phyloP scores from a whole-genome alignment of 2,888 invertebrate species.

The Spialia ferax region DNA sequence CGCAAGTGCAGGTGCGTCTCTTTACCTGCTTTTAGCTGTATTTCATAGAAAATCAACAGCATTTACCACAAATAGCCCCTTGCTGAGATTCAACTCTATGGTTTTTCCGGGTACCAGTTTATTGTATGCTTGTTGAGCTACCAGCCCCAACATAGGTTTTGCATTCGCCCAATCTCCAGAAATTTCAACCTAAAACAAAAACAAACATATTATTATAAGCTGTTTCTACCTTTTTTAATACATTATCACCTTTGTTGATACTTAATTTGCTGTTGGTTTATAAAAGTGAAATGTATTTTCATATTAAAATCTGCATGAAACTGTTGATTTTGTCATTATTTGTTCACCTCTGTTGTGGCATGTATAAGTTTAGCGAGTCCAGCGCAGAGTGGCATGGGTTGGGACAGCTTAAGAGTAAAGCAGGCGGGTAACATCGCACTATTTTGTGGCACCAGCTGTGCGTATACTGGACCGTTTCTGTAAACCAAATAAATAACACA shows the following conservation, averaged over 20 bases:
- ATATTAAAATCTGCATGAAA: neutral
- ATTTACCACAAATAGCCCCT: slow-evolving; percentile 95
- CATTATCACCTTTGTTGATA: neutral
- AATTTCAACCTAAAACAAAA: slow-evolving; percentile 71
- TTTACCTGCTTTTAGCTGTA: no score
- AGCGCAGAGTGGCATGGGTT: slow-evolving; percentile 94
- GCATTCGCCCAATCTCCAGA: slow-evolving; percentile 76
- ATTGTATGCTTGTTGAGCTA: slow-evolving; percentile 92
- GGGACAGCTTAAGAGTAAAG: slow-evolving; percentile 92
- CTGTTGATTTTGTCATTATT: no score
- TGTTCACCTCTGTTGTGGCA: slow-evolving; percentile 74
- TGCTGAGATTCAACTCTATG: slow-evolving; percentile 90
- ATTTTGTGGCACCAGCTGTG: slow-evolving; percentile 93
- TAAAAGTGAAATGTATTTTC: neutral
- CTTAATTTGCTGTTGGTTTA: neutral
- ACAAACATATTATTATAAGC: no score
- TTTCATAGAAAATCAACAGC: no score
- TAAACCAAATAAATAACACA: neutral
- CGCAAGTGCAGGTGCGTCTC: no score
- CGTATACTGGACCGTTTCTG: slow-evolving; percentile 89
- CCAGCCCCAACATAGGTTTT: slow-evolving; percentile 90
- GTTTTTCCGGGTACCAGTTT: slow-evolving; percentile 82
- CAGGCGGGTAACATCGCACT: slow-evolving; percentile 96
- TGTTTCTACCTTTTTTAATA: no score
- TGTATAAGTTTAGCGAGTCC: slow-evolving; percentile 88